Evolutionary conservation across 2,888 invertebrate genomes (phyloP), one percentile per base, ranked within the genome.

Genomic region (Drosophila meridiana): DNA sequence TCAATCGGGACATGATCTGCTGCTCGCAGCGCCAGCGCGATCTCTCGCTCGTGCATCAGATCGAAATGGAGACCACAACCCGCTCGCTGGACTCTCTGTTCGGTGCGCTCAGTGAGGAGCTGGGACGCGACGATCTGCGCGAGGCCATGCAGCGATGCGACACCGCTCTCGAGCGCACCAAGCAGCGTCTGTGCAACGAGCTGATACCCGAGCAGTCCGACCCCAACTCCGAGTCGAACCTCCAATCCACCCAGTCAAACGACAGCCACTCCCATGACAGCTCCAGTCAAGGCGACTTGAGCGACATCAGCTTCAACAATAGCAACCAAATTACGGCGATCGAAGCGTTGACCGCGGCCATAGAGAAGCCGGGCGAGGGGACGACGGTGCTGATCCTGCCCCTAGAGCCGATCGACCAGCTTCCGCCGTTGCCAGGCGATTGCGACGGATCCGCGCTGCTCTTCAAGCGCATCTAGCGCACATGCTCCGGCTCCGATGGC

Each of bases 21-120:
- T 68, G 69, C 11, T 45, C 60, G 2, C 73, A 69, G 50, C 52
- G 73, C 32, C 84, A 83, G 11, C 69, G 73, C 8, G 71, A 83
- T n/a, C 20, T 72, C 26, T 42, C 64, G 2, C 20, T 84, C 45
- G 69, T 84, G 5, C 80, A 76, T n/a, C 56, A 80, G 36, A 65
- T 83, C 38, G 83, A 87, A 40, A 3, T 69, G 71, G 83, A 87
- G 63, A 28, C 67, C 26, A 43, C n/a, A 0, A 26, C 34, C 2
- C 66, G 65, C 8, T 72, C 80, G 1, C 5, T 77, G 53, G 50
- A 62, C n/a, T 38, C 50, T 3, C 26, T 87, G 0, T 67, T 68
- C 6, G 67, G 30, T 4, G 61, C 64, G 0, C 34, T 87, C 5
- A 57, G n/a, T 6, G 67, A 42, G n/a, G 75, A 87, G 6, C 65